Percentiles rank a stretch among this genome's conserved stretches.
Evolutionary conservation across 2,888 invertebrate genomes (phyloP).

Genomic region (Meteorus colon): DNA sequence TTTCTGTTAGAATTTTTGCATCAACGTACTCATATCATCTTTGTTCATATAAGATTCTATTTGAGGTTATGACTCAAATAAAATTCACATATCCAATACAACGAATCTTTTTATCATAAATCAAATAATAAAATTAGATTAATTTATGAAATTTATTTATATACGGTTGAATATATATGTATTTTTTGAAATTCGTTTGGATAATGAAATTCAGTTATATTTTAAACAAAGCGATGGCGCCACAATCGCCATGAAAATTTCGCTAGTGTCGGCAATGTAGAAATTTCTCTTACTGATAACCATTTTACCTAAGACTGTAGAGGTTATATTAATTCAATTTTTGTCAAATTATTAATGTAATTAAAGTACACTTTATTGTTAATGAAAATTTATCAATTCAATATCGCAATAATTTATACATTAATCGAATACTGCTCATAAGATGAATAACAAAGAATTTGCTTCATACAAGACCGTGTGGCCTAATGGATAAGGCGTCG

Average conservation of each 20-base stretch:
- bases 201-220: not conserved
- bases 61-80: not conserved
- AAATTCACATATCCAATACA: no score
- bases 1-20: not conserved
- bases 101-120: not conserved
- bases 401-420: not conserved
- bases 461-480: conserved; percentile 48
- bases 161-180: not conserved
- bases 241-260: not conserved
- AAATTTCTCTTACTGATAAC: not conserved
- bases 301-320: not conserved
- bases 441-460: not conserved
- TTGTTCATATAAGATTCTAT: not conserved
- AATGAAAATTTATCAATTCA: not conserved
- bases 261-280: not conserved
- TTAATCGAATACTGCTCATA: conserved; percentile 4
- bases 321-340: not conserved
- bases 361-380: not conserved
- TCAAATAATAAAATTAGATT: not conserved
- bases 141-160: not conserved
- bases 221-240: not conserved
- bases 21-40: not conserved
- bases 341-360: not conserved
- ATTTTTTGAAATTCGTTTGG: not conserved
- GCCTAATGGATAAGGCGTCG: conserved; percentile 74